phyloP scores from a whole-genome alignment of 1,140 invertebrate genomes.

The Stegodyphus mimosarum region DNA sequence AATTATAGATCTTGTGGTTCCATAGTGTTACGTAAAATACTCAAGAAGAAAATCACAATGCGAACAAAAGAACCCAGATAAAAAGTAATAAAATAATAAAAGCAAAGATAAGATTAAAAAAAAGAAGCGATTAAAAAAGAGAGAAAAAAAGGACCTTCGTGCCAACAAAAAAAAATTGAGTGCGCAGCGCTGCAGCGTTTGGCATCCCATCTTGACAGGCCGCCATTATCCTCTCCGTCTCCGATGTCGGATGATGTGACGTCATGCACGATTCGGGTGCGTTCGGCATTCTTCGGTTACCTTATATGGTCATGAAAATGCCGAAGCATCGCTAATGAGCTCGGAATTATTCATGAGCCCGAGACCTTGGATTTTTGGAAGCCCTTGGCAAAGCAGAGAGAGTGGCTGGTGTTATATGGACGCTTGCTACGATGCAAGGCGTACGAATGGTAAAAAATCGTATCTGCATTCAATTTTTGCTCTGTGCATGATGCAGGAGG shows the following conservation, averaged over 20 bases:
- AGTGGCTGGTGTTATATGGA: conserved; percentile 18
- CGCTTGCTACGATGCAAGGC: not conserved
- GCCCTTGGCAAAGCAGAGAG: conserved; percentile 40
- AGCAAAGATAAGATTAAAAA: too few relatives aligned
- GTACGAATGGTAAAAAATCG: not conserved
- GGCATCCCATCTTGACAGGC: conserved; percentile 45
- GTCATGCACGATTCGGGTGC: conserved; percentile 41
- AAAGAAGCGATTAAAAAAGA: too few relatives aligned
- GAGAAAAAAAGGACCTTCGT: conserved; percentile 15
- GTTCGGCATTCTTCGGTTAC: conserved; percentile 51
- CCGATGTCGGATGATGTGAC: conserved; percentile 51
- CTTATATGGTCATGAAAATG: conserved; percentile 58
- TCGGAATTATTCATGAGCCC: conserved; percentile 56
- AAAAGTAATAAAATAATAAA: not conserved
- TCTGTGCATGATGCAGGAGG: not conserved
- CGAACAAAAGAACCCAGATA: conserved; percentile 13
- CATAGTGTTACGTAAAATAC: conserved; percentile 6
- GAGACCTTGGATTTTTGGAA: conserved; percentile 48
- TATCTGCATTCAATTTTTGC: not conserved
- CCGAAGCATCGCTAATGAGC: conserved; percentile 38
- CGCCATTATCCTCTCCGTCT: conserved; percentile 54
- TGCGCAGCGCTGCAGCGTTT: conserved; percentile 43
- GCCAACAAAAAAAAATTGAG: not conserved
- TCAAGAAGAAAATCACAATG: not conserved
- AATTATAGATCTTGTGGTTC: not conserved